Percentiles rank a stretch among this genome's conserved stretches.
phyloP scores from a whole-genome alignment of 2,888 invertebrate species.

The Lathronympha strigana region DNA sequence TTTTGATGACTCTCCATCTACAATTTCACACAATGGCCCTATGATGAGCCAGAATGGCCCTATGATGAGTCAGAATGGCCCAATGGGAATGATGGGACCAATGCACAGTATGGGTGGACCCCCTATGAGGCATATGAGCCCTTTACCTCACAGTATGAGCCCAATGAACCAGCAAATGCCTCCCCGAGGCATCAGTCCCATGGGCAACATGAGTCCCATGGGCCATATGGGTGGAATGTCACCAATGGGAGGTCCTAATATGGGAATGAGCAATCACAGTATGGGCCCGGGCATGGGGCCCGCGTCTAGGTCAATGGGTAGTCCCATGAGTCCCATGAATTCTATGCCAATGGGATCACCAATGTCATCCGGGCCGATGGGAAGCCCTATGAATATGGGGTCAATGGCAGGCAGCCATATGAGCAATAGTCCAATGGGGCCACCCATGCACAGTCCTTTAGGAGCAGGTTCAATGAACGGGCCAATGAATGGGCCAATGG shows the following conservation, averaged over 20 bases:
- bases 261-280: constrained; percentile 86
- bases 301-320: constrained; percentile 86
- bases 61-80: constrained; percentile 88
- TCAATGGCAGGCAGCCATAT: constrained; percentile 86
- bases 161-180: constrained; percentile 87
- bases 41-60: constrained; percentile 86
- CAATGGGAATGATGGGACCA: constrained; percentile 87
- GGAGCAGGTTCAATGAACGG: constrained; percentile 84
- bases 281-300: constrained; percentile 86
- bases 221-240: constrained; percentile 88
- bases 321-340: constrained; percentile 91
- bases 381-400: constrained; percentile 89
- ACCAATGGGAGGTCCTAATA: constrained; percentile 89
- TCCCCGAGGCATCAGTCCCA: constrained; percentile 86
- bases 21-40: constrained; percentile 84
- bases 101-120: constrained; percentile 86
- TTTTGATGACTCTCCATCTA: constrained; percentile 94
- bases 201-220: constrained; percentile 89
- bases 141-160: constrained; percentile 84
- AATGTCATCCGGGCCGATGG: constrained; percentile 88
- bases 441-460: constrained; percentile 89
- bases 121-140: constrained; percentile 87
- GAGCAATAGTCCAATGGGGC: constrained; percentile 90
- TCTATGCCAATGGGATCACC: constrained; percentile 89
- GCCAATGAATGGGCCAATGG: constrained; percentile 84